Conservation (phyloP, 2,888 invertebrate genomes). For the Teinopalpus imperialis region DNA sequence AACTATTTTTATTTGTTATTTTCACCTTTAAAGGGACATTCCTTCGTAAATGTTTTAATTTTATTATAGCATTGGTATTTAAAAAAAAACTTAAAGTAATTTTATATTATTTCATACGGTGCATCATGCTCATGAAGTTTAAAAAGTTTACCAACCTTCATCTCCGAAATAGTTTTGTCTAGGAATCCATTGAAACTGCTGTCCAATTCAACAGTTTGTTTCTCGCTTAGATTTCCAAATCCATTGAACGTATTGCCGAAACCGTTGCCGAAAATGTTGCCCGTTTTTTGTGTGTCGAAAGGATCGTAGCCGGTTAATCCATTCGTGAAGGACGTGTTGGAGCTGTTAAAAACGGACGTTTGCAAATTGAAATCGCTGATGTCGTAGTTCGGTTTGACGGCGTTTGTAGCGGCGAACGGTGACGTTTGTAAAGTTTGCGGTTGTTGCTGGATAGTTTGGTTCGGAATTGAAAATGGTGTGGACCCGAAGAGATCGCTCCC, state of each 20-base stretch:
- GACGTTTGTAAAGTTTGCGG: constrained; percentile 38
- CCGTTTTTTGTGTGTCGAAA: constrained; percentile 90
- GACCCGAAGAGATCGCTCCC: constrained; percentile 91
- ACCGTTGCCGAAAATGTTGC: constrained; percentile 66
- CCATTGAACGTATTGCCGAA: constrained; percentile 69
- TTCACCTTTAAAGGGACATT: no score
- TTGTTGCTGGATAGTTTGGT: constrained; percentile 30
- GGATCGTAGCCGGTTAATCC: constrained; percentile 85
- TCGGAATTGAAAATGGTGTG: constrained; percentile 85
- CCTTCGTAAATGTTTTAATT: no score
- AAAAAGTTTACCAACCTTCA: constrained; percentile 87
- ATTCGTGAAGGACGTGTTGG: constrained; percentile 61
- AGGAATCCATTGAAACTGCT: constrained; percentile 89
- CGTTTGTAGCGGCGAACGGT: constrained; percentile 41
- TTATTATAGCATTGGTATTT: no score
- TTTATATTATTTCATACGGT: no score
- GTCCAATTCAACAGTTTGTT: constrained; percentile 67
- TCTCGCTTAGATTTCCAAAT: constrained; percentile 73
- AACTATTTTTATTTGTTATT: no score
- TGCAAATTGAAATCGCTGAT: constrained; percentile 70
- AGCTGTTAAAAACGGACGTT: constrained; percentile 68
- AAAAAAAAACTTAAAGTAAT: no score
- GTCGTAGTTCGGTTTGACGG: constrained; percentile 70
- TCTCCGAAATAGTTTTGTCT: constrained; percentile 91
- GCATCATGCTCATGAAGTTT: no score